Base-by-base conservation (phyloP, 2,888 invertebrate genomes). In the Melieria crassipennis region DNA sequence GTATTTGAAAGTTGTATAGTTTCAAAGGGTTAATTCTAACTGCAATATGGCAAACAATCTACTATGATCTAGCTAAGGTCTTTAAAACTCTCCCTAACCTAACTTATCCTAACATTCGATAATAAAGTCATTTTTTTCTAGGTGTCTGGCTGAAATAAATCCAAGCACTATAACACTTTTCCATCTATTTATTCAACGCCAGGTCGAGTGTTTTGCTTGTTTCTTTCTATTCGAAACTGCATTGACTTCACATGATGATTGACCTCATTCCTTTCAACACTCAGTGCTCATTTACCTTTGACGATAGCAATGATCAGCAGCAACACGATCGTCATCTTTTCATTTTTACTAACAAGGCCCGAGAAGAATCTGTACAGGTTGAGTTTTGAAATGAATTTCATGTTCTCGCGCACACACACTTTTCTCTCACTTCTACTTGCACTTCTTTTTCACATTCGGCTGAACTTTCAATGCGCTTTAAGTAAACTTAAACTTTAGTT, bases 301-400 rank as follows among this genome's bases (percentile, higher is more conserved):
- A 82, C 75, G 47, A 81, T 79, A 73, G 80, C 77, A 69, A 84
- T 77, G 62, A 83, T 75, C 76, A 82, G 71, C 52, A 85, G 75
- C 56, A 84, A 56, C 47, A 79, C 78, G 77, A 85, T 82, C 78
- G 82, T 77, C 83, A 85, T 84, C 79, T 81, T 84, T 45, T 81
- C 85, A 80, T 83, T 80, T 70, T 81, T 79, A 73, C 78, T 78
- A 73, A 77, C 75, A 58, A 77, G 72, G 61, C 78, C 76, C 77
- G 78, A 74, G 68, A 71, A 73, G 73, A 73, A 78, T 68, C 78
- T 75, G 73, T 79, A 77, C 7, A 77, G 66, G 75, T 79, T 79
- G n/a, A 78, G 76, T 73, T 80, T 80, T 13, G 79, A 77, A 69
- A 77, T 55, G 16, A 72, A 61, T 63, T 67, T 74, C 73, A 75